A percentile compares a stretch with the other conserved stretches of the same genome.
Evolutionary conservation across 2,113 vertebrate species (phyloP).

Genomic region (Oryzias javanicus): DNA sequence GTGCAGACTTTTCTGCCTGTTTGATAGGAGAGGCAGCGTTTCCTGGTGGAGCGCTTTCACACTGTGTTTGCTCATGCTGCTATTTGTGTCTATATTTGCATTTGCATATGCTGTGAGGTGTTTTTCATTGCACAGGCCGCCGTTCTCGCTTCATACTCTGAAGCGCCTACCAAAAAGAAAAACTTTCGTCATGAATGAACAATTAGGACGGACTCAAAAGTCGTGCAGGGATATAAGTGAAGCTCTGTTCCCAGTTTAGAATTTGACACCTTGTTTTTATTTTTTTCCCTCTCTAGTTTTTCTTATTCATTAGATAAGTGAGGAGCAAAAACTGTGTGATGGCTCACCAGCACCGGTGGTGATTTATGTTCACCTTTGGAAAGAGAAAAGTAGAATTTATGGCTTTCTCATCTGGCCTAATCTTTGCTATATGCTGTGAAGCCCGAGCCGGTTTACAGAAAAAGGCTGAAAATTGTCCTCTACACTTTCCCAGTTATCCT

Average conservation of each 20-base stretch:
- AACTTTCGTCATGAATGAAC: constrained; percentile 30
- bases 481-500: constrained; percentile 54
- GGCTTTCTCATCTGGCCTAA: constrained; percentile 67
- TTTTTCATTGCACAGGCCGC: constrained; percentile 48
- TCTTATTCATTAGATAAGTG: constrained; percentile 78
- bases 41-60: constrained; percentile 11
- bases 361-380: constrained; percentile 77
- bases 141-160: constrained; percentile 25
- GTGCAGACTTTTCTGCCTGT: neutral
- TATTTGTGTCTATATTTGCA: constrained; percentile 64
- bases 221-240: constrained; percentile 30
- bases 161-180: constrained; percentile 35
- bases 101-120: constrained; percentile 62
- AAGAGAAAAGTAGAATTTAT: constrained; percentile 76
- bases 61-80: constrained; percentile 36
- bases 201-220: constrained; percentile 44
- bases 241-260: constrained; percentile 28
- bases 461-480: constrained; percentile 58
- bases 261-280: constrained; percentile 63
- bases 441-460: constrained; percentile 48
- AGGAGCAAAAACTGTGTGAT: constrained; percentile 75
- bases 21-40: constrained; percentile 17
- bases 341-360: constrained; percentile 55
- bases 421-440: constrained; percentile 67
- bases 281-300: constrained; percentile 66